A percentile compares a stretch with the other conserved stretches of the same genome.
Conservation (phyloP, 2,888 invertebrate genomes). For the Agrochola macilenta region DNA sequence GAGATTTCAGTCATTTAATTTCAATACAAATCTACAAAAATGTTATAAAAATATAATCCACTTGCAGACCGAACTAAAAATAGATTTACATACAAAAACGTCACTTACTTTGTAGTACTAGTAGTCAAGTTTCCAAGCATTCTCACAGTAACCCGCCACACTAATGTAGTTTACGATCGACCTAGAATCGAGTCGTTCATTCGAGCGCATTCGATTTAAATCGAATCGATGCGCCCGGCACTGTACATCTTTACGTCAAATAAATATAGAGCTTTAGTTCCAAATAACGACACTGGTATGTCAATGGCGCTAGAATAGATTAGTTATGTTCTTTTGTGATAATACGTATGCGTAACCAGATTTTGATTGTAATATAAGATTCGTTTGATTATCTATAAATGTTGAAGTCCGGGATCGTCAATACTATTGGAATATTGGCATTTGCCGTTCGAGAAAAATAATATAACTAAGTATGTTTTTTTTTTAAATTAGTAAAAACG, state of each 20-base stretch:
- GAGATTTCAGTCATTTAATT: constrained; percentile 2
- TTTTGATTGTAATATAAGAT: constrained; percentile 37
- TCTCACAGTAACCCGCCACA: constrained; percentile 62
- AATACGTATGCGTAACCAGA: constrained; percentile 52
- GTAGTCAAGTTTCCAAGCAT: constrained; percentile 47
- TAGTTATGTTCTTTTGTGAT: constrained; percentile 47
- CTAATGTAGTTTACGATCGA: constrained; percentile 67
- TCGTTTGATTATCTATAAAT: constrained; percentile 19
- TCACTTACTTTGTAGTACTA: constrained; percentile 49
- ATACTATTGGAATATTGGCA: background rate
- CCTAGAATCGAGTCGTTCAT: constrained; percentile 65
- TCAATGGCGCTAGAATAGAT: constrained; percentile 58
- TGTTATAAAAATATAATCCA: background rate
- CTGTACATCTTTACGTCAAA: constrained; percentile 63
- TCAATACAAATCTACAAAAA: constrained; percentile 18
- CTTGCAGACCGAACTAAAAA: constrained; percentile 22
- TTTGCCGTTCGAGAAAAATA: background rate
- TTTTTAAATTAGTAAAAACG: background rate
- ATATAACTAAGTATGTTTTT: background rate
- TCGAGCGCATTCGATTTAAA: constrained; percentile 62
- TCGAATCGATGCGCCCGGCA: constrained; percentile 55
- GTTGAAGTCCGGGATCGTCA: background rate
- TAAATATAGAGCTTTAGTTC: constrained; percentile 68
- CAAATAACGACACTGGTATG: constrained; percentile 64
- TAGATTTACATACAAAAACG: constrained; percentile 60